A percentile compares a stretch with the other conserved stretches of the same genome.
Conservation (phyloP, 1,140 invertebrate genomes). For the Lasioglossum baleicum region DNA sequence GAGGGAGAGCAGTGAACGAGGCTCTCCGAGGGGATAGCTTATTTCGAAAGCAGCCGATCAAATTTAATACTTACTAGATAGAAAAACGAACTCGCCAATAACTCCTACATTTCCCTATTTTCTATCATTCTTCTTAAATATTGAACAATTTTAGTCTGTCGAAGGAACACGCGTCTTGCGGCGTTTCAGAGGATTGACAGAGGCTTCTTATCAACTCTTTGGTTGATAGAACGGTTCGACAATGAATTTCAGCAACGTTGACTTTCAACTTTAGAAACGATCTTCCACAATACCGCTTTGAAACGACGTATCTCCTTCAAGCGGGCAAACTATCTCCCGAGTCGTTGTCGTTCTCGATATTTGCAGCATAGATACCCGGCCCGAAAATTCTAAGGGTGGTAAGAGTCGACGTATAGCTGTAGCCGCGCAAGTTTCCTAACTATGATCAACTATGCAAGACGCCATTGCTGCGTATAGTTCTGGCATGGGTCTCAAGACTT, state of each 20-base stretch:
- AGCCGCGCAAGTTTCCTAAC: constrained; percentile 58
- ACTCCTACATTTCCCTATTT: neutral
- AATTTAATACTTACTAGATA: neutral
- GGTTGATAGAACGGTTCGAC: too few species aligned
- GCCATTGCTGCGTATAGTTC: constrained; percentile 43
- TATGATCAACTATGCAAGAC: constrained; percentile 65
- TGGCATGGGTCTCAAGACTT: constrained; percentile 40
- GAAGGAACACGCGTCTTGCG: too few species aligned
- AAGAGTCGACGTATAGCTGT: constrained; percentile 45
- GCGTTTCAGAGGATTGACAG: too few species aligned
- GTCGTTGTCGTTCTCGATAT: constrained; percentile 33
- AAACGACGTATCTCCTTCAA: constrained; percentile 11
- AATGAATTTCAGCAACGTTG: too few species aligned
- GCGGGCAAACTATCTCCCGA: constrained; percentile 7
- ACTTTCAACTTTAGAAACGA: neutral
- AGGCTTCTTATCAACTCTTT: too few species aligned
- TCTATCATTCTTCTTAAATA: too few species aligned
- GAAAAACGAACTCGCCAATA: neutral
- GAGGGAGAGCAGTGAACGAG: constrained; percentile 52
- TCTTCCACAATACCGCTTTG: neutral
- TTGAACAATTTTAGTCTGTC: too few species aligned
- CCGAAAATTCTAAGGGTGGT: constrained; percentile 38
- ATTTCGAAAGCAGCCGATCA: constrained; percentile 15
- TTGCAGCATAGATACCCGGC: constrained; percentile 24
- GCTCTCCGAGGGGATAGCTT: constrained; percentile 14